Conservation (phyloP, 2,113 vertebrate genomes). For the Mobula hypostoma region DNA sequence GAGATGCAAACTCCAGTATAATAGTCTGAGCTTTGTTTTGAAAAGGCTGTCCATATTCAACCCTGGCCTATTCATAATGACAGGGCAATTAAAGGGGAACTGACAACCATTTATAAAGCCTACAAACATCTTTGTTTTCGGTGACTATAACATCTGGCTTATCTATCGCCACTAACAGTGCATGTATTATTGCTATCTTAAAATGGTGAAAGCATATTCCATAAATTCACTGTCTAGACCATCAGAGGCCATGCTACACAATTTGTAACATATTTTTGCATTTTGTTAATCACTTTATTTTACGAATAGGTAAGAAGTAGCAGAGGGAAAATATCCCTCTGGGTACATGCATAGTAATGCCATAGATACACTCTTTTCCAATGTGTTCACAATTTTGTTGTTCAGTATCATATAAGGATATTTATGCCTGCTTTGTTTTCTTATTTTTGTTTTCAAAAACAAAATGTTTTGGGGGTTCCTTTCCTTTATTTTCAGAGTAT, state of each 20-base stretch:
- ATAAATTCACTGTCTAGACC: slow-evolving; percentile 1
- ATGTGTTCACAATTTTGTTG: neutral
- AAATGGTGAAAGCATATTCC: slow-evolving; percentile 7
- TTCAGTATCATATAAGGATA: neutral
- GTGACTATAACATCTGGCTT: slow-evolving; percentile 80
- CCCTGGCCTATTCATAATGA: slow-evolving; percentile 48
- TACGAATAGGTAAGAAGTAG: neutral
- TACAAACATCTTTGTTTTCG: slow-evolving; percentile 75
- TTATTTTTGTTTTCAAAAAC: neutral
- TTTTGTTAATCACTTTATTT: neutral
- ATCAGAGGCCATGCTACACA: neutral
- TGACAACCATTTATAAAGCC: slow-evolving; percentile 60
- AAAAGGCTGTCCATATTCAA: slow-evolving; percentile 25
- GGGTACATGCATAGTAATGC: neutral
- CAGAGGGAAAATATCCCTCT: neutral
- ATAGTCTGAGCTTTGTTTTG: slow-evolving; percentile 15
- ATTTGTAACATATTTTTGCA: slow-evolving; percentile 13
- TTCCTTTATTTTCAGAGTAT: neutral
- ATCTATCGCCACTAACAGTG: slow-evolving; percentile 48
- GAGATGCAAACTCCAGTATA: slow-evolving; percentile 26
- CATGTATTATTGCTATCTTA: neutral
- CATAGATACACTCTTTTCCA: neutral
- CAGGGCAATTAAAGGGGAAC: slow-evolving; percentile 71
- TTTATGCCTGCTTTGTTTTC: neutral
- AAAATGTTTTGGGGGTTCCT: neutral